These are phyloP conservation scores for Tetheella fluctuosa DNA, from an alignment of 2,888 invertebrate genomes.

Conservation along the genomic window DNA sequence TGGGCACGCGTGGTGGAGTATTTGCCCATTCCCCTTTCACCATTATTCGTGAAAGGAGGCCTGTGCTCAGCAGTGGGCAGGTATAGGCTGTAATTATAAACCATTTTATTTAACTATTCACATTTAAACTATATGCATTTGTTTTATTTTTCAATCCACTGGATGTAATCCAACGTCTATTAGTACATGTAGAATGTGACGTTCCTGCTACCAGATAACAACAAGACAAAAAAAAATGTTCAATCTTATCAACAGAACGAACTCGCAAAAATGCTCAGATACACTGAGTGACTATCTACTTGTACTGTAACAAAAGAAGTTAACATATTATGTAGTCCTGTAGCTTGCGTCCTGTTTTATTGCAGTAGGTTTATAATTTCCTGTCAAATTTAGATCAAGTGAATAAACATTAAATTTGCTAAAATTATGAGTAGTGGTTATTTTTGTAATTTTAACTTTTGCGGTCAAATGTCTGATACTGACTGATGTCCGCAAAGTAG, in stretches of 20 bases:
- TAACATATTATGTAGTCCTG: background rate
- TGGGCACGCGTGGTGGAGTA: too few relatives aligned
- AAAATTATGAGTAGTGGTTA: too few relatives aligned
- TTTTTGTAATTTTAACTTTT: too few relatives aligned
- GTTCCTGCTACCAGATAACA: background rate
- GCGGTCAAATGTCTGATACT: too few relatives aligned
- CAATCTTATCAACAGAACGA: background rate
- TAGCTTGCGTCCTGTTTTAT: background rate
- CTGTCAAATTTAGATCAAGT: too few relatives aligned
- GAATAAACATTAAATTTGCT: too few relatives aligned
- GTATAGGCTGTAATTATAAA: too few relatives aligned
- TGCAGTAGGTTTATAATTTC: too few relatives aligned
- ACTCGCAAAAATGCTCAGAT: background rate
- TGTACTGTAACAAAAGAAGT: background rate
- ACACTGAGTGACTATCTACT: background rate
- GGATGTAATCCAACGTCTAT: background rate
- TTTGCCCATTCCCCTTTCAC: too few relatives aligned
- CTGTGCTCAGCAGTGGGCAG: too few relatives aligned
- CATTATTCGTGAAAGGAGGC: too few relatives aligned
- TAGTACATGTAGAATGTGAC: background rate
- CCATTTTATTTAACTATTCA: background rate
- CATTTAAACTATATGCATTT: background rate
- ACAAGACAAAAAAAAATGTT: background rate
- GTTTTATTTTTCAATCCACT: background rate
- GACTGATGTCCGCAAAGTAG: too few relatives aligned